These are phyloP conservation scores for Cyprinodon brontotheroides DNA, from an alignment of 2,113 vertebrate species.

Conservation along the genomic window DNA sequence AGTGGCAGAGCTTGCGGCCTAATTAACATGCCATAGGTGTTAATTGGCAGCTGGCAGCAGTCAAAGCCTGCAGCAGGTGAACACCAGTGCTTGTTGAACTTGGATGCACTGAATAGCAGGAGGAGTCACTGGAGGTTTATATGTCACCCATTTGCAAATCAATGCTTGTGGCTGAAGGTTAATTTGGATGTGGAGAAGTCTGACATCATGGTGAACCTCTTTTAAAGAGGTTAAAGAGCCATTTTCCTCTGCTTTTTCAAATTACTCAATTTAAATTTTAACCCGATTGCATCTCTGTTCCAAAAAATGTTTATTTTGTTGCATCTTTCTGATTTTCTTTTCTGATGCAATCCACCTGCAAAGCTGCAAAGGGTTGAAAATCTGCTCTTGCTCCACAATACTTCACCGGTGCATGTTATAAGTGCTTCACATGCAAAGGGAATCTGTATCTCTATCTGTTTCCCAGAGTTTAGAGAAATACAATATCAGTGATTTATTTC, in stretches of 20 bases:
- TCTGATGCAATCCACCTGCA: background rate
- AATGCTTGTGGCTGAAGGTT: conserved; percentile 71
- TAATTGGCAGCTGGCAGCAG: conserved; percentile 77
- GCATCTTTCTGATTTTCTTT: conserved; percentile 1
- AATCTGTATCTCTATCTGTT: no score
- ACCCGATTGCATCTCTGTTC: conserved; percentile 8
- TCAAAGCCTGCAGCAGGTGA: conserved; percentile 74
- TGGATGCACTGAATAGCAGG: conserved; percentile 57
- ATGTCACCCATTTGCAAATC: conserved; percentile 72
- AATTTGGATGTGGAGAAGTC: conserved; percentile 71
- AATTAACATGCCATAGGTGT: conserved; percentile 82
- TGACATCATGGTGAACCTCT: conserved; percentile 73
- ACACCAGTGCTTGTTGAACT: conserved; percentile 66
- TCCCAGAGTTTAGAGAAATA: background rate
- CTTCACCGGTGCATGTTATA: background rate
- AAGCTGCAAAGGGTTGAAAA: conserved; percentile 8
- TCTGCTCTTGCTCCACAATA: background rate
- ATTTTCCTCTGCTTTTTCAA: conserved; percentile 35
- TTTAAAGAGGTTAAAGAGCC: conserved; percentile 69
- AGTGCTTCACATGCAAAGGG: background rate
- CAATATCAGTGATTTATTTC: background rate
- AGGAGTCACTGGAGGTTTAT: conserved; percentile 61
- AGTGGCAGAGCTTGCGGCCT: conserved; percentile 76
- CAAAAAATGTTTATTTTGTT: background rate
- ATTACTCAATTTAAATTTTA: conserved; percentile 19